These are phyloP conservation scores for Gymnodraco acuticeps DNA, from an alignment of 2,797 vertebrate genomes.

Conservation along the genomic window DNA sequence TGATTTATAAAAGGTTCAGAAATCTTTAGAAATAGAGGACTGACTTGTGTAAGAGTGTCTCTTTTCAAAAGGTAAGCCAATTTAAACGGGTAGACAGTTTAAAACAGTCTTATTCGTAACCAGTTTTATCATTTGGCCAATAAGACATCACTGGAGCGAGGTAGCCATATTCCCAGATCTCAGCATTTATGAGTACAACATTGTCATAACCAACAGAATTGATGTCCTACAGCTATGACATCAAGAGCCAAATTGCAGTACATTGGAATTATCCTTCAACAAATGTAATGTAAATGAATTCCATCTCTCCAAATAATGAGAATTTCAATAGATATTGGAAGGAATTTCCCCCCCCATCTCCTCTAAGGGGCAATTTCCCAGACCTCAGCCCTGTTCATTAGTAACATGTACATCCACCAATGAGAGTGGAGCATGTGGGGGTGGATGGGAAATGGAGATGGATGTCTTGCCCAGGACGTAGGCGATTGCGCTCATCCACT, in stretches of 20 bases:
- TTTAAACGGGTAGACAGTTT: neutral
- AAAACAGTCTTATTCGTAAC: neutral
- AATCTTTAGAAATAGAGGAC: neutral
- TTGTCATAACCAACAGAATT: conserved; percentile 2
- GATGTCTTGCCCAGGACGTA: conserved; percentile 51
- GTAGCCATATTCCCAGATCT: neutral
- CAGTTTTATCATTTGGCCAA: neutral
- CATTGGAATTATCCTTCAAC: conserved; percentile 20
- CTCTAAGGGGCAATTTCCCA: conserved; percentile 60
- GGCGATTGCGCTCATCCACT: conserved; percentile 52
- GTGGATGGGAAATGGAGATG: conserved; percentile 63
- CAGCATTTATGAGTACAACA: neutral
- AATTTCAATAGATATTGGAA: conserved; percentile 38
- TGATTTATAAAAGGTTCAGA: neutral
- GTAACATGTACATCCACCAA: conserved; percentile 47
- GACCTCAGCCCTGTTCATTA: conserved; percentile 71
- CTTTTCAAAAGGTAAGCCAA: neutral
- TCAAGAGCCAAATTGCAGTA: conserved; percentile 12
- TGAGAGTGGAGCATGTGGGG: conserved; percentile 40
- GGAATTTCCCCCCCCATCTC: conserved; percentile 17
- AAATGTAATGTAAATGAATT: conserved; percentile 51
- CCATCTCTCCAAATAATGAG: conserved; percentile 49
- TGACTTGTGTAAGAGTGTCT: neutral
- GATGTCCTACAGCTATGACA: neutral
- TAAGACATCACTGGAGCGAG: neutral